phyloP scores from a whole-genome alignment of 1,140 invertebrate genomes.

The Drosophila gunungcola region DNA sequence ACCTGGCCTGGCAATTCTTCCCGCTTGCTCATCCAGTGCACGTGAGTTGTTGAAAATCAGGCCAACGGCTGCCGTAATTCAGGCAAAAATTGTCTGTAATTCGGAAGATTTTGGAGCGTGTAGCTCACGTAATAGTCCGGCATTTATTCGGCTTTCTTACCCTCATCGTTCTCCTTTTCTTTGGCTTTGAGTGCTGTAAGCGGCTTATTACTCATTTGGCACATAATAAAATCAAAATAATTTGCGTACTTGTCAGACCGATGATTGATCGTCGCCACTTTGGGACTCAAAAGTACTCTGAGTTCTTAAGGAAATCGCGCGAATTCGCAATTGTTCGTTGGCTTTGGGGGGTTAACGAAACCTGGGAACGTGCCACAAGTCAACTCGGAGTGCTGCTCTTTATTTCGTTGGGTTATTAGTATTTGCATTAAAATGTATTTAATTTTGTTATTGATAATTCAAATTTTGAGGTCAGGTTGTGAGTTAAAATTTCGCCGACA shows the following conservation, averaged over 20 bases:
- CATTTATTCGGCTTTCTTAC: slow-evolving; percentile 39
- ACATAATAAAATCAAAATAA: slow-evolving; percentile 60
- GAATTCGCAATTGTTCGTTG: slow-evolving; percentile 31
- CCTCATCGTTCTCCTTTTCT: slow-evolving; percentile 15
- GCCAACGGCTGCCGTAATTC: slow-evolving; percentile 40
- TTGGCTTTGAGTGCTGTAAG: slow-evolving; percentile 15
- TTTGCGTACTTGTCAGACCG: slow-evolving; percentile 51
- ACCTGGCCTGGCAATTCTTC: slow-evolving; percentile 1
- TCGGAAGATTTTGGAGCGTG: slow-evolving; percentile 63
- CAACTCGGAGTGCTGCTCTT: slow-evolving; percentile 8
- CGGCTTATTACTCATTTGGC: slow-evolving; percentile 58
- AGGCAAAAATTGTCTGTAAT: slow-evolving; percentile 28
- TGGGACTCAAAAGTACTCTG: slow-evolving; percentile 14
- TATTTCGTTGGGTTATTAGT: slow-evolving; percentile 1
- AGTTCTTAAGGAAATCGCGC: slow-evolving; percentile 38
- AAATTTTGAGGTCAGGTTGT: slow-evolving; percentile 14
- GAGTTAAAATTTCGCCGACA: slow-evolving; percentile 26
- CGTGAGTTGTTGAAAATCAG: slow-evolving; percentile 50
- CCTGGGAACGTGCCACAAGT: slow-evolving; percentile 35
- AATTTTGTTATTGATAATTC: slow-evolving; percentile 31
- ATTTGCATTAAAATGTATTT: slow-evolving; percentile 23
- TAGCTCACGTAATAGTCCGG: slow-evolving; percentile 59
- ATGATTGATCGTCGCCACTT: slow-evolving; percentile 62
- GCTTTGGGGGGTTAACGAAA: slow-evolving; percentile 27
- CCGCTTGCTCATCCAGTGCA: slow-evolving; percentile 41